Conservation (phyloP, 1,140 invertebrate species). For the Brachionus koreanus region DNA sequence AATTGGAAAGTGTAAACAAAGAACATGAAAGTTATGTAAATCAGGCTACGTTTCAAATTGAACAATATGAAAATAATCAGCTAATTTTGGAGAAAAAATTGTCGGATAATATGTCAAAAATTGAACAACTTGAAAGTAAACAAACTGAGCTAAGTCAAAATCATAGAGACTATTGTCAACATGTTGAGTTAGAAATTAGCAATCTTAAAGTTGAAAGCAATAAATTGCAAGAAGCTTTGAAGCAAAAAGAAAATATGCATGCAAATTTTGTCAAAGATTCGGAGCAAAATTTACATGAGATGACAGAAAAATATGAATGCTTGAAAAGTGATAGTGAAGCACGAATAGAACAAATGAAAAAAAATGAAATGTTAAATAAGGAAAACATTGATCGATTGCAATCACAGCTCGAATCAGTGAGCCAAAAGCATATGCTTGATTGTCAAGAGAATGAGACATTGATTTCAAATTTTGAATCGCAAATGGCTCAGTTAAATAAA, state of each 20-base stretch:
- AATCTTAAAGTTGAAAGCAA: not conserved
- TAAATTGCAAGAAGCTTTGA: not conserved
- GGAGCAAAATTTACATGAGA: not conserved
- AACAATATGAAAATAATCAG: not conserved
- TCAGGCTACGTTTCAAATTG: not conserved
- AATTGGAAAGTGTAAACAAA: not conserved
- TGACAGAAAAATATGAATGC: not conserved
- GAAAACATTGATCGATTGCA: not conserved
- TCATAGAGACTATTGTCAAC: not conserved
- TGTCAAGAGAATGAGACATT: not conserved
- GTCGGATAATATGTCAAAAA: not conserved
- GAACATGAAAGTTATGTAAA: not conserved
- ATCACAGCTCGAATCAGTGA: not conserved
- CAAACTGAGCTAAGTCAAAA: not conserved
- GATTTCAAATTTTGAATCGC: not conserved
- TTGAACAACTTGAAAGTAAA: not conserved
- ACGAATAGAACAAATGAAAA: not conserved
- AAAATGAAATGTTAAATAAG: not conserved
- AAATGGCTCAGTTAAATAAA: not conserved
- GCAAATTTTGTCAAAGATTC: not conserved
- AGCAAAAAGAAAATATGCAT: not conserved
- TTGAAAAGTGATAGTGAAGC: not conserved
- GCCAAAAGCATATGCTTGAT: not conserved
- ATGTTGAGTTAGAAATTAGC: not conserved
- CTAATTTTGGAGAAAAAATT: not conserved